Evolutionary conservation across 2,113 vertebrate species (phyloP), one percentile per base, ranked within the genome.

Genomic region (Labrus mixtus): DNA sequence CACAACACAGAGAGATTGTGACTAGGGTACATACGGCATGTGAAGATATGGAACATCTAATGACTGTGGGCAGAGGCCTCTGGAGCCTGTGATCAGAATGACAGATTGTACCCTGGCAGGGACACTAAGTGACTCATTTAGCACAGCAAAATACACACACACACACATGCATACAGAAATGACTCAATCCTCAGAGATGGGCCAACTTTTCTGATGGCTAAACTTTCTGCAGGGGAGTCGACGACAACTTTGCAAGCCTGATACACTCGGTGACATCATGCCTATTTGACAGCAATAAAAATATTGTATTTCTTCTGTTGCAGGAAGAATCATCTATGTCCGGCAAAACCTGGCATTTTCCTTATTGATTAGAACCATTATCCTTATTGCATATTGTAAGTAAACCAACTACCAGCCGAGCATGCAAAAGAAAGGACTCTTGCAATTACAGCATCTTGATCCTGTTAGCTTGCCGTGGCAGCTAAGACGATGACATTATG

Each of bases 71-170:
- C 79, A 60, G 68, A 83, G 67, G 19, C 65, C 65, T 69, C 23
- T 50, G 78, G 69, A 76, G 69, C 67, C 68, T 62, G 66, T 67
- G 71, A 84, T 83, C 61, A 75, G 58, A 54, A 15, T 89, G 87
- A 89, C 87, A 88, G 73, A 88, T 71, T 81, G 68, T 33, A 64
- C 33, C 22, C 82, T 72, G 66, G 66, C 48, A 80, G 81, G 22
- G 12, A 71, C 57, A 81, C 79, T 67, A 77, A 78, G 72, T 81
- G 73, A 86, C 50, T 84, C 23, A 69, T 68, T 79, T 58, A 84
- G 51, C 57, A 51, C 46, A 19, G n/a, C 61, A 10, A 68, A 10
- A 25, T n/a, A 46, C 23, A 63, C 70, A 65, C 20, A 59, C 50
- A 43, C 68, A 77, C 48, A 50, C 29, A 65, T 43, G 64, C 33